A percentile compares a stretch with the other conserved stretches of the same genome.
Conservation (phyloP, 1,140 invertebrate species). For the Thaumetopoea pityocampa region DNA sequence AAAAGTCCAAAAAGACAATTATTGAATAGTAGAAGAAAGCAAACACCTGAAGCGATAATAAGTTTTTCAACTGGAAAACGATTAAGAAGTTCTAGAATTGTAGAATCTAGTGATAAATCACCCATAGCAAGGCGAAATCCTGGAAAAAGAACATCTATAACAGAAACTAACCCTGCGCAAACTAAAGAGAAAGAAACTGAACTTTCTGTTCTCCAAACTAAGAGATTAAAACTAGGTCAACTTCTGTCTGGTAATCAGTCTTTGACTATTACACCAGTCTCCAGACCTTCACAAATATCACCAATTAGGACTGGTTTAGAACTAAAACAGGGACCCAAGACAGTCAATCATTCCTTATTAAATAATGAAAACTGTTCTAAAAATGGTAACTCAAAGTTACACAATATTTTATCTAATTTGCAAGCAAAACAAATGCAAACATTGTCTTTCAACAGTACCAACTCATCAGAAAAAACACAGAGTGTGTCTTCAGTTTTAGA, state of each 20-base stretch:
- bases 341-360: slow-evolving; percentile 48
- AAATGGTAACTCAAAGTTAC: slow-evolving; percentile 69
- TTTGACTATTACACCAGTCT: slow-evolving; percentile 47
- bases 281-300: slow-evolving; percentile 36
- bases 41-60: slow-evolving; percentile 23
- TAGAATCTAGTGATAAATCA: slow-evolving; percentile 50
- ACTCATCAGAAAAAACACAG: slow-evolving; percentile 45
- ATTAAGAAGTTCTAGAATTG: slow-evolving; percentile 57
- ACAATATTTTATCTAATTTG: slow-evolving; percentile 66
- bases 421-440: slow-evolving; percentile 60
- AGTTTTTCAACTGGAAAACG: slow-evolving; percentile 49
- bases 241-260: slow-evolving; percentile 54
- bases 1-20: slow-evolving; percentile 40
- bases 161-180: slow-evolving; percentile 38
- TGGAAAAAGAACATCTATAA: slow-evolving; percentile 44
- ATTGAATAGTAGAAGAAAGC: slow-evolving; percentile 48
- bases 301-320: slow-evolving; percentile 36
- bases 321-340: slow-evolving; percentile 38
- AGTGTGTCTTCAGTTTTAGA: slow-evolving; percentile 51
- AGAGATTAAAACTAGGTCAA: slow-evolving; percentile 67
- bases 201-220: slow-evolving; percentile 52
- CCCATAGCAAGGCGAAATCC: slow-evolving; percentile 34
- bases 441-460: slow-evolving; percentile 47
- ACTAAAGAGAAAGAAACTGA: slow-evolving; percentile 54
- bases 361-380: slow-evolving; percentile 70